Base-by-base conservation (phyloP, 2,888 invertebrate genomes). In the Colostygia pectinataria region DNA sequence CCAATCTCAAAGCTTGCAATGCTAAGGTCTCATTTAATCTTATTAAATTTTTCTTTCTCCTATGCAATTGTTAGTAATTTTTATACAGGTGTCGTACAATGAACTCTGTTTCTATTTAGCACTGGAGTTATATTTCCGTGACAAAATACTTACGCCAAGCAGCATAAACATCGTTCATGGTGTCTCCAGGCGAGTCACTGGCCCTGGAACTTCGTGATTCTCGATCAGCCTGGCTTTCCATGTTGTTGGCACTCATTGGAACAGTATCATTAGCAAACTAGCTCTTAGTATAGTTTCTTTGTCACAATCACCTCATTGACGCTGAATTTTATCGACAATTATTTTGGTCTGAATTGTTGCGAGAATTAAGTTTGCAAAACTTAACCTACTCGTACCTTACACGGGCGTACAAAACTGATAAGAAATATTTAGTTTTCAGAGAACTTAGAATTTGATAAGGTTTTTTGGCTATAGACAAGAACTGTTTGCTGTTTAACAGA, bases 81-180 rank as follows among this genome's bases (percentile, higher is more conserved):
- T n/a, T n/a, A n/a, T n/a, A n/a, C n/a, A n/a, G n/a, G n/a, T n/a
- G n/a, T n/a, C n/a, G n/a, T n/a, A n/a, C n/a, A n/a, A n/a, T n/a
- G n/a, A n/a, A n/a, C n/a, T n/a, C n/a, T n/a, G n/a, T n/a, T n/a
- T n/a, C n/a, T n/a, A n/a, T n/a, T n/a, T n/a, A n/a, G n/a, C n/a
- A n/a, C n/a, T n/a, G n/a, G n/a, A n/a, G n/a, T n/a, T n/a, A n/a
- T n/a, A n/a, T n/a, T n/a, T n/a, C n/a, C n/a, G n/a, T n/a, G n/a
- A n/a, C 12, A 20, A 9, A 23, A 46, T 50, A 92, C 93, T 93
- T 79, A 93, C 93, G 92, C 93, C 93, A 93, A 7, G 93, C 93
- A 32, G 91, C 92, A 65, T 93, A 93, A 12, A 92, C 92, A 66
- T 92, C 92, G 67, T 92, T 92, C 91, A 93, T 93, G 67, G 92